Evolutionary conservation across 1,140 invertebrate genomes (phyloP).

Genomic region (Nephila pilipes): DNA sequence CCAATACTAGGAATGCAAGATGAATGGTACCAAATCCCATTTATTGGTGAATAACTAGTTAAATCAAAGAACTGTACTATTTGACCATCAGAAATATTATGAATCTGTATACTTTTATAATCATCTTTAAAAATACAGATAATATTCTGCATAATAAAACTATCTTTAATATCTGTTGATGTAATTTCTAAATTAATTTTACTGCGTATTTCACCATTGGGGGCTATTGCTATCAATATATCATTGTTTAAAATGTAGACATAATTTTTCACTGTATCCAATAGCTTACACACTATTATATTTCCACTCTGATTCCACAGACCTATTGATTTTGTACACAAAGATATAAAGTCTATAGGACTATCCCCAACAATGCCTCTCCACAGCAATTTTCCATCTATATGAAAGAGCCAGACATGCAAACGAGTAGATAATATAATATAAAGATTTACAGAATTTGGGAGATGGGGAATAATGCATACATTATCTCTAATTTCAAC

Average conservation of each 20-base stretch:
- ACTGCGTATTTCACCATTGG: conserved; percentile 67
- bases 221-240: conserved; percentile 14
- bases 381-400: conserved; percentile 65
- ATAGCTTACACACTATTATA: conserved; percentile 58
- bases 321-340: conserved; percentile 65
- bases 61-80: conserved; percentile 41
- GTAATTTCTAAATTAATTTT: conserved; percentile 25
- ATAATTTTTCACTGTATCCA: conserved; percentile 60
- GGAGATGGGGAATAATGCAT: conserved; percentile 61
- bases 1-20: conserved; percentile 63
- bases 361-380: conserved; percentile 58
- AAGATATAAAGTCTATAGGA: conserved; percentile 65
- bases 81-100: conserved; percentile 39
- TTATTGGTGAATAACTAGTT: not conserved
- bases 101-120: conserved; percentile 17
- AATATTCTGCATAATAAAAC: conserved; percentile 63
- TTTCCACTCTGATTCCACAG: conserved; percentile 47
- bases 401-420: conserved; percentile 70
- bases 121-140: conserved; percentile 50
- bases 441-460: conserved; percentile 62
- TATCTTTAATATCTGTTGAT: not conserved
- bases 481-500: conserved; percentile 65
- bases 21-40: conserved; percentile 62
- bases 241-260: conserved; percentile 68
- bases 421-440: conserved; percentile 63